These are phyloP conservation scores for Troides oblongomaculatus DNA, from an alignment of 2,888 invertebrate genomes.

Conservation along the genomic window DNA sequence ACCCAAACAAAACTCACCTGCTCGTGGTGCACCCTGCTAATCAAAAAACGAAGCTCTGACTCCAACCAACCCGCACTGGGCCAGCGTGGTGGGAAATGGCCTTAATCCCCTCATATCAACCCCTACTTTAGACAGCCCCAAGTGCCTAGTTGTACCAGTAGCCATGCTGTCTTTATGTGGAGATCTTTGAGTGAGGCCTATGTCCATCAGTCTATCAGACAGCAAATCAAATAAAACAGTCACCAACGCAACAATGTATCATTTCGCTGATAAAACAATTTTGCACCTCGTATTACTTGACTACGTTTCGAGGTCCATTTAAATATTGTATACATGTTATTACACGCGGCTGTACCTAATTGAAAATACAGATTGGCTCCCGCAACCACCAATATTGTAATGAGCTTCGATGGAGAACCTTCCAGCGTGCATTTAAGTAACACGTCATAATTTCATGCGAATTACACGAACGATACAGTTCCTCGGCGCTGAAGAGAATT, in stretches of 20 bases:
- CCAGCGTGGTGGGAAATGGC: no score
- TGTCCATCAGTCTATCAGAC: no score
- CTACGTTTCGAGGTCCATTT: not conserved
- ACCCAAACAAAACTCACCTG: no score
- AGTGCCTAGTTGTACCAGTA: no score
- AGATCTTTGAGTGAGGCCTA: no score
- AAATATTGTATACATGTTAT: conserved; percentile 38
- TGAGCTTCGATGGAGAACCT: conserved; percentile 46
- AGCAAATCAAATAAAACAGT: conserved; percentile 23
- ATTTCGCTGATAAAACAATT: not conserved
- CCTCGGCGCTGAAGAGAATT: conserved; percentile 44
- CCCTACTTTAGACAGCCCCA: no score
- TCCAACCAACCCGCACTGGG: no score
- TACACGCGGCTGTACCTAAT: conserved; percentile 50
- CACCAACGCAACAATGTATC: conserved; percentile 2
- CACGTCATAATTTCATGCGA: conserved; percentile 56
- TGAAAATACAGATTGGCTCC: conserved; percentile 58
- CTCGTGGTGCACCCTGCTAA: no score
- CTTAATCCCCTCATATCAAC: no score
- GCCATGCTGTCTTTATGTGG: no score
- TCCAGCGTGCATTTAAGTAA: conserved; percentile 47
- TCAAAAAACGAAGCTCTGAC: no score
- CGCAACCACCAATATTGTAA: conserved; percentile 55
- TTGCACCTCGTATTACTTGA: conserved; percentile 6
- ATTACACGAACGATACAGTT: conserved; percentile 59